Evolutionary conservation across 30 jellyfish, hydroid and myxozoan species (phyloP), one percentile per base, ranked within the genome.

Genomic region (Pseudorhiza aurosa): DNA sequence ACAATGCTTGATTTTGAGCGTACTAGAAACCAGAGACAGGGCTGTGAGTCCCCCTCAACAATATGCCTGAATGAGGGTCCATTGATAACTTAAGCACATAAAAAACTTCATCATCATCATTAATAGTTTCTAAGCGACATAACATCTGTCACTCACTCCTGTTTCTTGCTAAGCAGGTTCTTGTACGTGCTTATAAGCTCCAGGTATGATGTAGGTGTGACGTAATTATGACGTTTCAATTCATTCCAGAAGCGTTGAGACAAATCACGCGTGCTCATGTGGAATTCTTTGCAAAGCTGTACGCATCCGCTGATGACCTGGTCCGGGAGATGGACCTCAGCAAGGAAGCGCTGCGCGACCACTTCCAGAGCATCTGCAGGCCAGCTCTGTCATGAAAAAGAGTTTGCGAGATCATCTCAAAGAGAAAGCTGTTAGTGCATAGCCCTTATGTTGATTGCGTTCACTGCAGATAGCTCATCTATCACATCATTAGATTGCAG

Each of bases 311-410:
- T 57, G 45, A 85, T 94, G n/a, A 88, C 89, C 1, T 82, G 83
- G 21, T 90, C 80, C 21, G 97, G 88, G 2, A 94, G 83, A 59
- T 87, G 87, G 71, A 94, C 97, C n/a, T 94, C 97, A 25, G 93
- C 97, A 24, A 94, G 88, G 64, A 94, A 94, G 26, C 99, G 95
- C 74, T 87, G 97, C 9, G 99, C 99, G n/a, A 94, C 99, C 36
- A 94, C 99, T 69, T 96, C 92, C 18, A 94, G 88, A 15, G 99
- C 99, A 64, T 94, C 99, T 28, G 95, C 99, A 1, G 99, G 99
- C 99, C 99, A 94, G 2, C 95, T 92, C 99, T 94, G 57, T 18
- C 10, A 15, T 4, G 6, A 58, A 74, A 36, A 33, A 37, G 44
- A 35, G 31, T 1, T n/a, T n/a, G n/a, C n/a, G n/a, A n/a, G n/a